Evolutionary conservation across 2,113 vertebrate species (phyloP), one percentile per base, ranked within the genome.

Genomic region (Candoia aspera): DNA sequence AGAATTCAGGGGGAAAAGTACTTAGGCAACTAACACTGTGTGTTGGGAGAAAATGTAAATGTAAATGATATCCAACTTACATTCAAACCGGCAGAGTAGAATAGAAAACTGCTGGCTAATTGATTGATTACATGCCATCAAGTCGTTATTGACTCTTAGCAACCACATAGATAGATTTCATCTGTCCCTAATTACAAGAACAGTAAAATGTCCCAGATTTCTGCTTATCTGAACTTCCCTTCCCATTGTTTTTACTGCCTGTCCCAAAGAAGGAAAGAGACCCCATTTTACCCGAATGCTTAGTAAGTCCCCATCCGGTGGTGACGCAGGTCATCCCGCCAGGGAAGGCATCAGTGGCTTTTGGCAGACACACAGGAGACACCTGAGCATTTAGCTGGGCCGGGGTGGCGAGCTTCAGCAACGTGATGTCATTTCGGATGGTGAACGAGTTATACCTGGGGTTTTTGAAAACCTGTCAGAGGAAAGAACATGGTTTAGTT

Each of bases 251-350:
- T 49, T 33, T 37, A 24, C 33, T 83, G 68, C 53, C 23, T 4
- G 2, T 58, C 53, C 33, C 89, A 26, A 60, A 19, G 23, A 2
- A 26, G 26, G 13, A 29, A 2, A 49, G 55, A 21, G 46, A 10
- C 60, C 13, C 17, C 60, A 0, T 54, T 9, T 95, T 94, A 98
- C 98, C 97, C 0, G 94, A 97, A 96, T 96, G n/a, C n/a, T 95
- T 96, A 90, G 98, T 98, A 96, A 97, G 96, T 9, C 98, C 98
- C 98, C 98, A 98, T 95, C 98, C 98, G 0, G 96, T 97, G 92
- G 98, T 99, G 94, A 97, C 96, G 1, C 98, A 98, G 94, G 1
- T 93, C 91, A 96, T 90, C 87, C 98, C 98, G 0, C 96, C 97
- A 0, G 96, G 87, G 95, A 98, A 98, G 95, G 96, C 92, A 6